Evolutionary conservation across 2,888 invertebrate genomes (phyloP), one percentile per base, ranked within the genome.

Genomic region (Drosophila vallismaia): DNA sequence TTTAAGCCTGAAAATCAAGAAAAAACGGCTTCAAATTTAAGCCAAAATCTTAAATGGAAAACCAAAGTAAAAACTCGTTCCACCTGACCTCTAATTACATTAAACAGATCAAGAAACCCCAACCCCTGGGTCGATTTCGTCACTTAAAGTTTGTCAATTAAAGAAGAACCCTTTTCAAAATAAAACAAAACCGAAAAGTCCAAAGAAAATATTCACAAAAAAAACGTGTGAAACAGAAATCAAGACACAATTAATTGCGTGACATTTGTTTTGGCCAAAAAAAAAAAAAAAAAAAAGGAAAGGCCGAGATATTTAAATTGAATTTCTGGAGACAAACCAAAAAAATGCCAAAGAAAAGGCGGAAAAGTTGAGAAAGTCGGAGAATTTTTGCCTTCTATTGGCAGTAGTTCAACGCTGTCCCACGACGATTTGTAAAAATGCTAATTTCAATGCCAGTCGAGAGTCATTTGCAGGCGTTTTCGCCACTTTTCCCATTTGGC

Each of bases 161-260:
- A 75, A 71, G 63, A 54, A 36, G 9, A 31, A 46, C 64, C 64
- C 62, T 52, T 64, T 46, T 62, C 72, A 71, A 75, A 68, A 10
- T 38, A 9, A 31, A 50, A 40, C 40, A 38, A 42, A 26, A 36
- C 19, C 19, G 44, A 28, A 40, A 62, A 26, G 36, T 24, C 26
- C 6, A 9, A n/a, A 70, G 19, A 62, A 28, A 50, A 28, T 33
- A 40, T 8, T 2, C 2, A 2, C 26, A 19, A 69, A 58, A 71
- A 74, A 71, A 76, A 81, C n/a, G 80, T 77, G 79, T 76, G 77
- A 74, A 79, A 77, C 79, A 77, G 77, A 84, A 85, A 85, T 82
- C 85, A 77, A 75, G 77, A 73, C 79, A 79, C 83, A 82, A 82
- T 82, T 82, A 82, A 82, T 82, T 85, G 82, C 82, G 75, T 71